Percentiles rank a stretch among this genome's conserved stretches.
phyloP scores from a whole-genome alignment of 2,797 vertebrate species.

The Rhinichthys osculus region DNA sequence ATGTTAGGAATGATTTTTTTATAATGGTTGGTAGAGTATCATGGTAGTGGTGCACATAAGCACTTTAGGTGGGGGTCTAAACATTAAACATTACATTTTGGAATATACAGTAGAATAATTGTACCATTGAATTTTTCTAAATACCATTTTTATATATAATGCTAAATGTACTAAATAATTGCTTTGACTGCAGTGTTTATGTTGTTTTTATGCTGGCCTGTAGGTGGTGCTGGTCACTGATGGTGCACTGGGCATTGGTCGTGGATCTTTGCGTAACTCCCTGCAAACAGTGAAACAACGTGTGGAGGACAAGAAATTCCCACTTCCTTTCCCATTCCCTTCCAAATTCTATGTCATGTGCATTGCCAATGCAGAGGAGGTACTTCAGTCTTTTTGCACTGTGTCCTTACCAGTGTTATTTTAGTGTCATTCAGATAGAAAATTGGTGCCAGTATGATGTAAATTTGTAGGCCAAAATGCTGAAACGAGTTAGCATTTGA shows the following conservation, averaged over 20 bases:
- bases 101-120: background rate
- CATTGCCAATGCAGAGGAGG: conserved; percentile 96
- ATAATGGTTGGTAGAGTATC: background rate
- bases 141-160: background rate
- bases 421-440: background rate
- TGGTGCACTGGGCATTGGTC: conserved; percentile 93
- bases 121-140: background rate
- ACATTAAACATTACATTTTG: background rate
- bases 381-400: conserved; percentile 64
- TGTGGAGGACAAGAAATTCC: conserved; percentile 91
- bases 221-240: conserved; percentile 96
- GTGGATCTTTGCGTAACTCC: conserved; percentile 93
- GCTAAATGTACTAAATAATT: background rate
- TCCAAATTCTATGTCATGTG: conserved; percentile 96
- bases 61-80: background rate
- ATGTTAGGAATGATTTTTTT: background rate
- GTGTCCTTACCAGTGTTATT: background rate
- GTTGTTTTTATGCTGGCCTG: conserved; percentile 42
- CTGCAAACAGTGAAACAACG: conserved; percentile 87
- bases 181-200: conserved; percentile 4
- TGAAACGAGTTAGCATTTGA: too few relatives aligned
- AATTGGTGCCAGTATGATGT: too few relatives aligned
- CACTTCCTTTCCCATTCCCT: conserved; percentile 94
- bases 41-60: background rate
- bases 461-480: too few relatives aligned